Evolutionary conservation across 1,140 invertebrate genomes (phyloP), one percentile per base, ranked within the genome.

Genomic region (Drosophila dunni): DNA sequence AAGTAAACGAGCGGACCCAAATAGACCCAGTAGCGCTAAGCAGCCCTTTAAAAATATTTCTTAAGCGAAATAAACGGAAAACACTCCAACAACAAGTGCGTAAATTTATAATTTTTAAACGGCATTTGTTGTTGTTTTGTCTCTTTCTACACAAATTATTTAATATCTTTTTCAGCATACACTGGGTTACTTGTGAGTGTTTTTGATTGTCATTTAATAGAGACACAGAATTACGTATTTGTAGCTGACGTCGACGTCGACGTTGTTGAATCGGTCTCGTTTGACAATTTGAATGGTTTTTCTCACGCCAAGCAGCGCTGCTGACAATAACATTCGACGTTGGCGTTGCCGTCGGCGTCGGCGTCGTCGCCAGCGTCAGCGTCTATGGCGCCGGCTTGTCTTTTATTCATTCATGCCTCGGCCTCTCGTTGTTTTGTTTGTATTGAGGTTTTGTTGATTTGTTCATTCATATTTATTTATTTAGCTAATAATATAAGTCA

Each of bases 401-500:
- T 88, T 88, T 83, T 73, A 78, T 86, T 86, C 82, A 88, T 86
- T 88, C 79, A 88, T 88, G 79, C 76, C 83, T 69, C 65, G 63
- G 68, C 74, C 81, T 74, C 44, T 78, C 68, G 76, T 81, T 79
- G 75, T 78, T 29, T 85, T 74, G 79, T 68, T 74, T 77, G 76
- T 42, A 50, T 81, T 44, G 77, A 40, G 62, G 48, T 80, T 45
- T 51, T 74, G 44, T 68, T 64, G 68, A 63, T 57, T 57, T 75
- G 50, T 75, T 65, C 70, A 74, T 77, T 69, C 79, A 79, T 82
- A 73, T 81, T 74, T 89, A 88, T 88, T 88, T 88, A 83, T 88
- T 88, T 83, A 83, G 84, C 83, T 89, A 88, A 88, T 89, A 88
- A 88, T 89, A 88, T 80, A 88, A 83, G 84, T 88, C 79, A 73